A percentile compares a stretch with the other conserved stretches of the same genome.
phyloP scores from a whole-genome alignment of 2,113 vertebrate genomes.

The Zosterops hypoxanthus region DNA sequence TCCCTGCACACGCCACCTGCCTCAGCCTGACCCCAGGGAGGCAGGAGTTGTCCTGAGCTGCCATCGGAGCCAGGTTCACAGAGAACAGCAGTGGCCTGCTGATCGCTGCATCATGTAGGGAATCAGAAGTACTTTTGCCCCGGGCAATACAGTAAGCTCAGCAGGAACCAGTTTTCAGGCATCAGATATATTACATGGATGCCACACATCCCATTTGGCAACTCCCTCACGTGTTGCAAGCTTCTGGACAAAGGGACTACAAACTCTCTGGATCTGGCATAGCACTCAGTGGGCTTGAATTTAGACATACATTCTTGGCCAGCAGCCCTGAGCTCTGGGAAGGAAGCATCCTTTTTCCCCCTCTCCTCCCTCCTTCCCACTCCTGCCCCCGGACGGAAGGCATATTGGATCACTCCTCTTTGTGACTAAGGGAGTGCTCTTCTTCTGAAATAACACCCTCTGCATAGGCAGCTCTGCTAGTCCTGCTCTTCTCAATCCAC shows the following conservation, averaged over 20 bases:
- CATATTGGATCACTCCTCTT: conserved; percentile 1
- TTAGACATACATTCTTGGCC: conserved; percentile 39
- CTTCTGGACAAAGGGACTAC: conserved; percentile 57
- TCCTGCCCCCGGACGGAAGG: conserved; percentile 4
- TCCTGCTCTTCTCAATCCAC: neutral
- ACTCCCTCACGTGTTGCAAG: neutral
- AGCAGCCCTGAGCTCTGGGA: neutral
- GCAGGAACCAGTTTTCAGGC: conserved; percentile 15
- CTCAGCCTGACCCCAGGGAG: neutral
- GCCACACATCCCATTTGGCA: conserved; percentile 57
- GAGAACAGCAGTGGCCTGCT: neutral
- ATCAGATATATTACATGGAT: conserved; percentile 40
- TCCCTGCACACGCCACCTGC: neutral
- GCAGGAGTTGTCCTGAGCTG: neutral
- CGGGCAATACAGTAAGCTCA: conserved; percentile 3
- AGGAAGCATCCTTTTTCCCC: conserved; percentile 19
- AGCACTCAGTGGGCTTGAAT: neutral
- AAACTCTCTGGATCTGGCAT: conserved; percentile 38
- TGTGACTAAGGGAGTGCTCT: neutral
- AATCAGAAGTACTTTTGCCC: conserved; percentile 41
- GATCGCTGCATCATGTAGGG: neutral
- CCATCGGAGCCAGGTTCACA: neutral
- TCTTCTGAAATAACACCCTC: conserved; percentile 23
- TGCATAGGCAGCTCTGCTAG: neutral
- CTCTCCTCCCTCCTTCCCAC: conserved; percentile 9